Conservation (phyloP, 2,113 vertebrate genomes). For the human region DNA sequence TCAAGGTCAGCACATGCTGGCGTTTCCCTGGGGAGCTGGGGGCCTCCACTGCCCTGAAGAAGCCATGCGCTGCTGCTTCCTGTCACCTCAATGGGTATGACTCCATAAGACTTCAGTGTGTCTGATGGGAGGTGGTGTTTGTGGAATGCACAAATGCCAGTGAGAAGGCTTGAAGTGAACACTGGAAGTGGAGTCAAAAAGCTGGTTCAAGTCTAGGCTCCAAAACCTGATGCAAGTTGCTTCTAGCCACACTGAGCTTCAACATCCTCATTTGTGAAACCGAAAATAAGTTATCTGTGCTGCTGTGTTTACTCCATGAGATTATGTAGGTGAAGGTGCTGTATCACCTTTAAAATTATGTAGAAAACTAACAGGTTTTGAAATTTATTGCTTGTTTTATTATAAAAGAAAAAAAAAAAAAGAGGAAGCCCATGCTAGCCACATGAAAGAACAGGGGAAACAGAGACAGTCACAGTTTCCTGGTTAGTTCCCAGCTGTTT, state of each 20-base stretch:
- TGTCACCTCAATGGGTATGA: background rate
- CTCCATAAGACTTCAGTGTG: background rate
- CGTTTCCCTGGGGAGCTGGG: background rate
- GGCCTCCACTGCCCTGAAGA: background rate
- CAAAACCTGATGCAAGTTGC: background rate
- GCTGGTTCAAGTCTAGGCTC: background rate
- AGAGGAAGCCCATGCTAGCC: background rate
- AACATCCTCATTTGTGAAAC: background rate
- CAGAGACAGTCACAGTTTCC: background rate
- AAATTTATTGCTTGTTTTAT: background rate
- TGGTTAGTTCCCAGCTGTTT: background rate
- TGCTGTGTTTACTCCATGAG: background rate
- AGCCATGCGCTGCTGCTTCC: background rate
- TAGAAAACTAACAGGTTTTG: background rate
- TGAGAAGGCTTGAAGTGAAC: background rate
- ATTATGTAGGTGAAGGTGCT: background rate
- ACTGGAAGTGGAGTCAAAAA: too few species aligned
- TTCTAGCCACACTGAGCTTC: background rate
- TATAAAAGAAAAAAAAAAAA: background rate
- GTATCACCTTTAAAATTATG: background rate
- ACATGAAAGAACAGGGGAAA: background rate
- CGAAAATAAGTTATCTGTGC: background rate
- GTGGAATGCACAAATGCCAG: fast-evolving
- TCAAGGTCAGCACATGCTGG: slow-evolving; percentile 43
- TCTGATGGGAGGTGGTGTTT: too few species aligned